Evolutionary conservation across 2,113 vertebrate genomes (phyloP).

Genomic region (Pomatostomus ruficeps): DNA sequence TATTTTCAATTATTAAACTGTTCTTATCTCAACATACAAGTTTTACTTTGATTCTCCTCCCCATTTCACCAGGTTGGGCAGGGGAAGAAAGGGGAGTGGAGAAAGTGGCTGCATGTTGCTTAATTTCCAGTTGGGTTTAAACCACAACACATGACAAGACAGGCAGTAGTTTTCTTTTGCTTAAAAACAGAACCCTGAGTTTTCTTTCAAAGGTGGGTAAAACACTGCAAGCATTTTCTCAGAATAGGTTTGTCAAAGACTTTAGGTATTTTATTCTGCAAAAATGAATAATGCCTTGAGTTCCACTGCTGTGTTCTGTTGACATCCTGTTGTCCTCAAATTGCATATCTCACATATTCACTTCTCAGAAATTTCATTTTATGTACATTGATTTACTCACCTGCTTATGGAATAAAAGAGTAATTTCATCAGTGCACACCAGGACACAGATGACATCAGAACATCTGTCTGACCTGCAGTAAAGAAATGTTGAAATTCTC

Average conservation of each 20-base stretch:
- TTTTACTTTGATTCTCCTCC: background rate
- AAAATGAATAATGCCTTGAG: background rate
- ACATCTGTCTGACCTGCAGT: background rate
- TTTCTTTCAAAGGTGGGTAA: background rate
- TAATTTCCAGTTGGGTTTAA: background rate
- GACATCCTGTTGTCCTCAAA: background rate
- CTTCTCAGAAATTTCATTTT: background rate
- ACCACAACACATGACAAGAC: background rate
- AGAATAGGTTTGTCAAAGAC: background rate
- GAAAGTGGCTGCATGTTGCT: background rate
- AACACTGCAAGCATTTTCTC: background rate
- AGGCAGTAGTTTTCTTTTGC: background rate
- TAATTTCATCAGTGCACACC: background rate
- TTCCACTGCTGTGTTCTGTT: background rate
- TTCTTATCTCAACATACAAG: background rate
- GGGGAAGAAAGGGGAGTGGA: background rate
- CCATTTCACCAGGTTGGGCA: accelerated
- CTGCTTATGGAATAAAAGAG: accelerated
- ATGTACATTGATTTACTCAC: background rate
- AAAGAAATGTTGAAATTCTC: background rate
- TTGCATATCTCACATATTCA: background rate
- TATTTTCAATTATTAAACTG: background rate
- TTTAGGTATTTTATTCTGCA: background rate
- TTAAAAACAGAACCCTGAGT: background rate
- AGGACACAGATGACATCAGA: background rate